Base-by-base conservation (phyloP, 2,888 invertebrate genomes). In the Agrilus biguttatus region DNA sequence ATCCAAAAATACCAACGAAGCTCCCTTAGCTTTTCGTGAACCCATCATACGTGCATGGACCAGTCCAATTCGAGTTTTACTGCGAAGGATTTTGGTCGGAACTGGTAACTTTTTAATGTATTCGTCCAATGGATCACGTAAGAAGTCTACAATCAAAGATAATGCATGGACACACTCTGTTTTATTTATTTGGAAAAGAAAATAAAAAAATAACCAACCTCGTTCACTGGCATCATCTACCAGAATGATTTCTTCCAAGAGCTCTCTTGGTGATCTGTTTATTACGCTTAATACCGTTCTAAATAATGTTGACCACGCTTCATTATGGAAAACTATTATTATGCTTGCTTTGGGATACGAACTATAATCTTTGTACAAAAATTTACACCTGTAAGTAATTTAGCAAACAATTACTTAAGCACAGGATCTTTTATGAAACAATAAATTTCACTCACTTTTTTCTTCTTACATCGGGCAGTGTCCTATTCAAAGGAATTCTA, bases 251-350 rank as follows among this genome's bases (percentile, higher is more conserved):
- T 92, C 91, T 53, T 77, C 70, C 10, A 98, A 65, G 36, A 95
- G 66, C 45, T 73, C 60, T 12, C 65, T 63, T 0, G 95, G 93
- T 2, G 96, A 91, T 51, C 95, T 74, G 59, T 84, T 78, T 45
- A 97, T 83, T 36, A 92, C 91, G 55, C 93, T 95, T 73, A 90
- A 88, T 21, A 97, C 83, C 1, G 96, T 97, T 42, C 98, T 73
- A 55, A 97, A 70, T 10, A 98, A 72, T 0, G 97, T 96, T 3
- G 96, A 95, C 92, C 93, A 97, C 0, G 97, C 97, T 68, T 98
- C 98, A 63, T 98, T 98, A 63, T 98, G 97, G 63, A 97, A 97
- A 1, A 97, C 95, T 51, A 98, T 92, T 41, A 98, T 84, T 13
- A 98, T 78, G 49, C 87, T 87, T 0, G 93, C 89, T 49, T 77